Percentiles rank a stretch among this genome's conserved stretches.
Evolutionary conservation across 2,797 vertebrate species (phyloP).

Genomic region (Spinibarbus caldwelli): DNA sequence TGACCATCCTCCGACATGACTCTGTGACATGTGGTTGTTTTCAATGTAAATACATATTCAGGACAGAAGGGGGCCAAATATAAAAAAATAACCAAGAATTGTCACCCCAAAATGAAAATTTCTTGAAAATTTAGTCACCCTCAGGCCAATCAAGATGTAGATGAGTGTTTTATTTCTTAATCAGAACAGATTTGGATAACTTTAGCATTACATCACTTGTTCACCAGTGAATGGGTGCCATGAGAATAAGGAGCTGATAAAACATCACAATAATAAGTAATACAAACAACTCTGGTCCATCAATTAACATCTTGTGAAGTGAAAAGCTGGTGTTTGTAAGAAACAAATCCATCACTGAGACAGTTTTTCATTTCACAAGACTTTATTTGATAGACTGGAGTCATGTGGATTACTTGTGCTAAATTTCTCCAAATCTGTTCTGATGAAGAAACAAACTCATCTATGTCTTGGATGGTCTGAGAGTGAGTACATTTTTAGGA

Average conservation of each 20-base stretch:
- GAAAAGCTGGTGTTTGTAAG: not conserved
- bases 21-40: not conserved
- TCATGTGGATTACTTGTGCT: not conserved
- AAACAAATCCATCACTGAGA: not conserved
- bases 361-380: not conserved
- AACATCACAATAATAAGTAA: not conserved
- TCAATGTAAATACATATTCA: not conserved
- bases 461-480: not conserved
- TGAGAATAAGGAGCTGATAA: not conserved
- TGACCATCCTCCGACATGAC: not conserved
- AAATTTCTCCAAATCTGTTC: not conserved
- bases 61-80: not conserved
- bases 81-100: not conserved
- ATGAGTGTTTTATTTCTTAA: not conserved
- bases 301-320: not conserved
- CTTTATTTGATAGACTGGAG: not conserved
- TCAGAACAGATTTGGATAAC: not conserved
- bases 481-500: not conserved
- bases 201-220: not conserved
- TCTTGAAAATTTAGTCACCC: not conserved
- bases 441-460: not conserved
- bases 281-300: not conserved
- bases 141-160: not conserved
- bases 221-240: not conserved
- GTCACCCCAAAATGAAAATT: not conserved